Conservation (phyloP, 2,888 invertebrate genomes). For the Conus canariensis region DNA sequence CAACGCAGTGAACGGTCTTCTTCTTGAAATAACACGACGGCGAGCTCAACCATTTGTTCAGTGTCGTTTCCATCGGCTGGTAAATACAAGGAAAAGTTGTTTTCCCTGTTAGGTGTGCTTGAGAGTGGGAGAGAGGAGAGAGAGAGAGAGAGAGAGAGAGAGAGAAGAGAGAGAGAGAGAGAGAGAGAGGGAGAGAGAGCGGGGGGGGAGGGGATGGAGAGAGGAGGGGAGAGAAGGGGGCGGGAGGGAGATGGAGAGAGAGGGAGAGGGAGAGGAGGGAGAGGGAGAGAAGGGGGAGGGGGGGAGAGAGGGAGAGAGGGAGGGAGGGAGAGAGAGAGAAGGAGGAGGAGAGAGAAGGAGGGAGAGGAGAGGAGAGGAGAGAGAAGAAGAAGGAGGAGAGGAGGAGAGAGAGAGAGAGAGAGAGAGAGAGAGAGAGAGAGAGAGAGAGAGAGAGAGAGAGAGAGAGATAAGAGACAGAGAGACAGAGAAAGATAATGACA, state of each 20-base stretch:
- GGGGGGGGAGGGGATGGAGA: too few relatives aligned
- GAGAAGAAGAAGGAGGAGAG: not conserved
- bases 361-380: not conserved
- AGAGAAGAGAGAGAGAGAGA: too few relatives aligned
- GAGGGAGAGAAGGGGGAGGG: not conserved
- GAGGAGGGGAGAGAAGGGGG: not conserved
- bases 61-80: too few relatives aligned
- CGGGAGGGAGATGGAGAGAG: not conserved
- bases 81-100: too few relatives aligned
- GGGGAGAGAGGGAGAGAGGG: not conserved
- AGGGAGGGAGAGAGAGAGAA: not conserved
- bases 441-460: conserved; percentile 34
- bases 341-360: too few relatives aligned
- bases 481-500: not conserved
- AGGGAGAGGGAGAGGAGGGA: not conserved
- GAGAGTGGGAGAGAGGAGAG: too few relatives aligned
- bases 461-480: conserved; percentile 10
- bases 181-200: too few relatives aligned
- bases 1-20: too few relatives aligned
- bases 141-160: too few relatives aligned
- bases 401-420: conserved; percentile 22
- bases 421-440: conserved; percentile 38
- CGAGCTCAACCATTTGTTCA: too few relatives aligned
- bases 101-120: too few relatives aligned
- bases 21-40: too few relatives aligned